Base-by-base conservation (phyloP, 2,113 vertebrate genomes). In the Microcebus tavaratra region DNA sequence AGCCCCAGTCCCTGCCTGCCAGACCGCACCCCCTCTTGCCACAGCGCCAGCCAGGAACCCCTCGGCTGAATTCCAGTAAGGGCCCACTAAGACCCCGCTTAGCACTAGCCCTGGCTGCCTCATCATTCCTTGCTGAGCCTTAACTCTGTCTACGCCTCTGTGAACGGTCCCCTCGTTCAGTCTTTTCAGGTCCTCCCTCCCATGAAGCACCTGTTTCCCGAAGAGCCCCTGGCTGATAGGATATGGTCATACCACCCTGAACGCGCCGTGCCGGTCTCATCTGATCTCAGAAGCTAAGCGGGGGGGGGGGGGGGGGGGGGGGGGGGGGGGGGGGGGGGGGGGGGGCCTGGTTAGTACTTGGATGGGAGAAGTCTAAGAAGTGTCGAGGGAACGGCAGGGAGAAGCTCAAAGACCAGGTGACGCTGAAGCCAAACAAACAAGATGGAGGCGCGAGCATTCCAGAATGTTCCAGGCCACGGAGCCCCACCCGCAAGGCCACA, bases 401-500 rank as follows among this genome's bases (percentile, higher is more conserved):
- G 8, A 63, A 42, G 42, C 34, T 81, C 84, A 2, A 0, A 11
- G 79, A 61, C 23, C 7, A 65, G 45, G 17, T 7, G 21, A 94
- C 27, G 21, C 27, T 45, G 23, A 34, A 15, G 65, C 45, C 4
- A 5, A 84, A 20, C 21, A 50, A 85, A 76, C 80, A 89, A 88
- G 50, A 39, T 17, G 53, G 29, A 55, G 25, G 3, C 13, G 7
- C 42, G 25, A 45, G 7, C 42, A 45, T 45, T 45, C 42, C 45
- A 45, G 68, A 3, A 1, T 70, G 12, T 2, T 48, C 83, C 31
- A 39, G 25, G 72, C 39, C 73, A 39, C 23, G 48, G 5, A 53
- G 55, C 23, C 21, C 36, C n/a, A 14, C 9, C 2, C 2, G 63
- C 73, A 25, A 63, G 57, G 61, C 14, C 57, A 70, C 29, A 20